These are phyloP conservation scores for Scolopax bukidnonensis DNA, from an alignment of 2,797 vertebrate genomes.

Conservation along the genomic window DNA sequence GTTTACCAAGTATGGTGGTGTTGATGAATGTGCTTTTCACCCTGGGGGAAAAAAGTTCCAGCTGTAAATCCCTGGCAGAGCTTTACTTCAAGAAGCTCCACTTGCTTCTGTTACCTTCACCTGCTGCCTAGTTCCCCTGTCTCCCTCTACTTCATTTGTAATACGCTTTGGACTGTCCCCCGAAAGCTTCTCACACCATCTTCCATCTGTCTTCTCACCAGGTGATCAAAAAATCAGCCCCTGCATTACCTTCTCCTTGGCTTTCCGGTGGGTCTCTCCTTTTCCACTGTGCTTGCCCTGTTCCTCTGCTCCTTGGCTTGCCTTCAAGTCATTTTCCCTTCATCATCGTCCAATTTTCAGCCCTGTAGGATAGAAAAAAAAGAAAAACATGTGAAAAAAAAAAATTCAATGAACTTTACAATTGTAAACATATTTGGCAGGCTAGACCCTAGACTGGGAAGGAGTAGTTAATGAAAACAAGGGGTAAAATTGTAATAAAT, in stretches of 20 bases:
- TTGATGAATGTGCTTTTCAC: neutral
- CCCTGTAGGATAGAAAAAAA: neutral
- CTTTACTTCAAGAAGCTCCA: neutral
- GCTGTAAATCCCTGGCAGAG: neutral
- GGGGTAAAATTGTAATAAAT: neutral
- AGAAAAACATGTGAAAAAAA: neutral
- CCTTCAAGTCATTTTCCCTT: constrained; percentile 13
- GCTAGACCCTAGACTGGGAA: neutral
- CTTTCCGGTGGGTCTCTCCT: neutral
- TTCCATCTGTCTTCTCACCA: neutral
- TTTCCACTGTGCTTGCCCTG: neutral
- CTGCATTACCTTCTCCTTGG: neutral
- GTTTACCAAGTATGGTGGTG: neutral
- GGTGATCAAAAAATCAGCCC: neutral
- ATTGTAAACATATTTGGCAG: neutral
- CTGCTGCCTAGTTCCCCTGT: neutral
- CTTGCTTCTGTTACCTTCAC: neutral
- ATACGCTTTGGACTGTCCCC: neutral
- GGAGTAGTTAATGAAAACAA: neutral
- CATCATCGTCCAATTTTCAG: neutral
- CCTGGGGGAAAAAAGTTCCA: neutral
- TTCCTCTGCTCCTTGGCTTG: neutral
- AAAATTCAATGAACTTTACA: neutral
- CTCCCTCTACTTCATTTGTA: neutral
- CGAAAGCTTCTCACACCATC: neutral